These are phyloP conservation scores for Rhinogobius similis DNA, from an alignment of 2,113 vertebrate genomes.

Conservation along the genomic window DNA sequence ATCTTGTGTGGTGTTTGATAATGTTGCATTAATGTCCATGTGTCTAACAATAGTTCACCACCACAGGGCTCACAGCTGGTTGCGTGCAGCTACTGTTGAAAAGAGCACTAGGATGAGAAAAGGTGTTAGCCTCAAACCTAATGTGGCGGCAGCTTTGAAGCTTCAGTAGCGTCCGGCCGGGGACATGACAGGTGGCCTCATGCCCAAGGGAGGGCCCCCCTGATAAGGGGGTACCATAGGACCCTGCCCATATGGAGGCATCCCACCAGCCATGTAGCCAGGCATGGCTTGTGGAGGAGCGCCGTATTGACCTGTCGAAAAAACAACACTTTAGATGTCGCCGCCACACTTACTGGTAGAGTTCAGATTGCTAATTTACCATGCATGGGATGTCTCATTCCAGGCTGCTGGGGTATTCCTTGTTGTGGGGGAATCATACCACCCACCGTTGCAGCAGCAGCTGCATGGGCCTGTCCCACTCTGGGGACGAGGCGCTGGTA, in stretches of 20 bases:
- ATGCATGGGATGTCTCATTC: slow-evolving; percentile 91
- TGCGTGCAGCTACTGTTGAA: slow-evolving; percentile 84
- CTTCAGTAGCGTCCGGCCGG: slow-evolving; percentile 98
- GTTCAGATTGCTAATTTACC: slow-evolving; percentile 49
- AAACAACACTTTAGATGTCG: not conserved
- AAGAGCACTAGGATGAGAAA: slow-evolving; percentile 81
- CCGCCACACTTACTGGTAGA: not conserved
- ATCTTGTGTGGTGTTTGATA: slow-evolving; percentile 84
- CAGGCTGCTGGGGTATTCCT: slow-evolving; percentile 85
- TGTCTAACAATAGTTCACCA: slow-evolving; percentile 83
- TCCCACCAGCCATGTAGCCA: slow-evolving; percentile 92
- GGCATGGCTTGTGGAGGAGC: slow-evolving; percentile 96
- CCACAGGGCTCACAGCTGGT: slow-evolving; percentile 87
- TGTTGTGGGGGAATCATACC: slow-evolving; percentile 92
- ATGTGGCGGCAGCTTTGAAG: slow-evolving; percentile 81
- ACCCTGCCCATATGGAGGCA: slow-evolving; percentile 95
- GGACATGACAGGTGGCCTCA: slow-evolving; percentile 98
- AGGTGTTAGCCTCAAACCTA: slow-evolving; percentile 99
- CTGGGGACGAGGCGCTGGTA: slow-evolving; percentile 93
- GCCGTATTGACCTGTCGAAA: slow-evolving; percentile 89
- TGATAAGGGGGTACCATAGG: slow-evolving; percentile 96
- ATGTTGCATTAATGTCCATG: slow-evolving; percentile 85
- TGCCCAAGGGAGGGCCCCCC: slow-evolving; percentile 96
- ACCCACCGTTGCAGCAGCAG: slow-evolving; percentile 88
- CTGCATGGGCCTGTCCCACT: slow-evolving; percentile 85